phyloP scores from a whole-genome alignment of 2,888 invertebrate species.

The Tenthredo livida region DNA sequence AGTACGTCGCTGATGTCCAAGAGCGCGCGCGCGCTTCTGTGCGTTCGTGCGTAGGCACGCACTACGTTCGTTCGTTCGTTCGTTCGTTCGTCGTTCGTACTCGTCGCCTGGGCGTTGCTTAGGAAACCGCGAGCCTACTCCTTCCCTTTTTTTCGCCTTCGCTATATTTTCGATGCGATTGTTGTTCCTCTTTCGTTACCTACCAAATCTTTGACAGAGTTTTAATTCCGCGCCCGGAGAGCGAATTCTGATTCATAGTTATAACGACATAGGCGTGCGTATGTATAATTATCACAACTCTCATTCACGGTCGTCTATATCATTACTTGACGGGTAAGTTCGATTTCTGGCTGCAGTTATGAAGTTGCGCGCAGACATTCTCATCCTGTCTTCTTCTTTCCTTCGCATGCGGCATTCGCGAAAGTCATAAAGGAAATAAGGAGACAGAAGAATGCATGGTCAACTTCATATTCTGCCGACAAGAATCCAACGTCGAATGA shows the following conservation, averaged over 20 bases:
- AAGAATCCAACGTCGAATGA: no score
- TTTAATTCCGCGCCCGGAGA: neutral
- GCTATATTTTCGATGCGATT: neutral
- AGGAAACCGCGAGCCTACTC: conserved; percentile 29
- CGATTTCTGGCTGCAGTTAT: no score
- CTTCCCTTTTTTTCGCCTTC: neutral
- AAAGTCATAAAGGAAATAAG: no score
- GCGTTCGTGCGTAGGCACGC: neutral
- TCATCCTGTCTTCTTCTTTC: no score
- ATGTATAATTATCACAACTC: no score
- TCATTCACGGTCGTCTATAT: no score
- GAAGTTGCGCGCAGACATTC: no score
- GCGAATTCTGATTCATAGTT: neutral
- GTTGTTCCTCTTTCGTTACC: conserved; percentile 26
- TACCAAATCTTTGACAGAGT: conserved; percentile 1
- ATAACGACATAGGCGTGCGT: neutral
- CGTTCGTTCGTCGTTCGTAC: neutral
- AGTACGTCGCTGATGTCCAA: conserved; percentile 38
- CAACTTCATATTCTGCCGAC: no score
- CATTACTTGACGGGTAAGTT: no score
- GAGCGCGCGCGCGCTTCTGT: conserved; percentile 37
- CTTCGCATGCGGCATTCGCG: no score
- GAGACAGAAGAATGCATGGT: no score
- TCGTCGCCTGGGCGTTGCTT: conserved; percentile 42
- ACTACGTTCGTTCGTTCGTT: neutral